Base-by-base conservation (phyloP, 2,888 invertebrate species). In the Aelia acuminata region DNA sequence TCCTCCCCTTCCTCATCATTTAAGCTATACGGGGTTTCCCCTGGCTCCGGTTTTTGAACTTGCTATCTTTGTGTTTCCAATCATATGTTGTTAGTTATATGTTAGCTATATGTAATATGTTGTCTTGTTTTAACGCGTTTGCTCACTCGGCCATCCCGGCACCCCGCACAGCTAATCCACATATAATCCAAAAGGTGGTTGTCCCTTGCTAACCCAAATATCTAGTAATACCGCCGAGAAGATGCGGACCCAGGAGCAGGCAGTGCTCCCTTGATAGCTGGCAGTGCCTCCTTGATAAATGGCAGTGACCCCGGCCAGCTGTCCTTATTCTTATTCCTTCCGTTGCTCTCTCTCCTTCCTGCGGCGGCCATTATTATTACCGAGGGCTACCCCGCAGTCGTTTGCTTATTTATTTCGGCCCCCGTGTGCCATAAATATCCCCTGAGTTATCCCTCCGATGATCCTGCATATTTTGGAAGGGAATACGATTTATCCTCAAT, bases 301-400 rank as follows among this genome's bases (percentile, higher is more conserved):
- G 63, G 35, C 35, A 70, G 35, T 35, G 63, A 70, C 35, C 31
- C 18, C 8, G 63, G 35, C 18, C 63, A 70, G 63, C 63, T 70
- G 63, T 35, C 63, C 63, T 70, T 70, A 70, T 70, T 70, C 63
- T 70, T 70, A 70, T 70, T 70, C 63, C 63, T 70, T 1, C 31
- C 63, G 63, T 20, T 18, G 18, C 31, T 35, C 35, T 70, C 63
- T 35, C 35, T 70, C 63, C 63, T 70, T 31, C n/a, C n/a, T n/a
- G n/a, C n/a, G n/a, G 63, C 63, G 20, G 63, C 63, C 63, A 70
- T 70, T 70, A 70, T 70, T 70, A 70, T 70, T 70, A 70, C 63
- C 31, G 63, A 70, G 63, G 63, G 31, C 5, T 5, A 7, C 35
- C 35, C 63, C 31, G 57, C 8, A 35, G 63, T 70, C 63, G 18